phyloP scores from a whole-genome alignment of 2,888 invertebrate species.

The Esperia sulphurella region DNA sequence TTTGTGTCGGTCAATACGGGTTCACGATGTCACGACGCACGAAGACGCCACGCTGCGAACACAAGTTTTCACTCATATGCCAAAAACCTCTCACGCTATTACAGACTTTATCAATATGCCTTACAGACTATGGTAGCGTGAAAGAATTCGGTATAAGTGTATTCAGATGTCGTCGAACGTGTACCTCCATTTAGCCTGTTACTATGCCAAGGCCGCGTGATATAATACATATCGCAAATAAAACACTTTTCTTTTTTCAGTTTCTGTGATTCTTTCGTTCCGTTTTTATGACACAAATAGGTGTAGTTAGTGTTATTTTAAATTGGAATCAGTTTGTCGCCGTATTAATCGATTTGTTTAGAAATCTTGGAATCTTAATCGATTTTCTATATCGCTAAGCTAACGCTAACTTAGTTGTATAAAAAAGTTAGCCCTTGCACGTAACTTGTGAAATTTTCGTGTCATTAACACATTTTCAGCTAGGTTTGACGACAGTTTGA shows the following conservation, averaged over 20 bases:
- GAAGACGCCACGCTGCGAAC: not conserved
- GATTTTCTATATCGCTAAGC: not conserved
- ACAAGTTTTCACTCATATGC: not conserved
- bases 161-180: slow-evolving; percentile 7
- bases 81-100: not conserved
- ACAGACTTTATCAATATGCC: not conserved
- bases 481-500: no score
- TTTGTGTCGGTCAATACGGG: slow-evolving; percentile 1
- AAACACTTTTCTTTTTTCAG: slow-evolving; percentile 12
- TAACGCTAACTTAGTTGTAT: no score
- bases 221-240: slow-evolving; percentile 23
- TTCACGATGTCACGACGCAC: not conserved
- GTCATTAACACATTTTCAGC: no score
- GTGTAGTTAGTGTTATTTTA: not conserved
- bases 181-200: slow-evolving; percentile 25
- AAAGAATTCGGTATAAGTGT: not conserved
- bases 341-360: no score
- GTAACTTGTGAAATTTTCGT: no score
- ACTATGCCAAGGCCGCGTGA: slow-evolving; percentile 59
- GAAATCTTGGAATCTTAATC: not conserved
- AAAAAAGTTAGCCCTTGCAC: no score
- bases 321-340: not conserved
- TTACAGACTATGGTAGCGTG: not conserved
- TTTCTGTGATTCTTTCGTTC: not conserved
- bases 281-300: not conserved